These are phyloP conservation scores for Lepus europaeus DNA, from an alignment of 2,113 vertebrate species.

Conservation along the genomic window DNA sequence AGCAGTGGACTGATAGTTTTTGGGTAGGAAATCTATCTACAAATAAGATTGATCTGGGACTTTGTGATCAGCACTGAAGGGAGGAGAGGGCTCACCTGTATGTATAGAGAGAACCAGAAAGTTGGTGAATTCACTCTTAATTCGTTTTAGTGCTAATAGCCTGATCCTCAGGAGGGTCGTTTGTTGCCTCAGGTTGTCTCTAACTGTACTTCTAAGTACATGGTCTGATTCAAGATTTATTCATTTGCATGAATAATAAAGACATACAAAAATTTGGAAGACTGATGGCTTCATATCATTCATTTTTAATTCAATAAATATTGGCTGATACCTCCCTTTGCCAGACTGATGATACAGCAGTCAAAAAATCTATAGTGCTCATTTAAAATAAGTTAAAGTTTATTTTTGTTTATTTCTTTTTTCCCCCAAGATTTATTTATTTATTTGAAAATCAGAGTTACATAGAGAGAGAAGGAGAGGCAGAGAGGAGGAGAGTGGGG, in stretches of 20 bases:
- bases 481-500: no score
- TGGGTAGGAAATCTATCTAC: background rate
- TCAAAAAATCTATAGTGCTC: background rate
- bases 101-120: background rate
- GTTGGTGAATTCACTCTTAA: background rate
- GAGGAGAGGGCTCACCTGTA: background rate
- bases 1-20: background rate
- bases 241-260: slow-evolving; percentile 13
- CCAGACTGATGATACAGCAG: background rate
- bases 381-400: no score
- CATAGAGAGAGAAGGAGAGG: no score
- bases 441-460: no score
- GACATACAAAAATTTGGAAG: slow-evolving; percentile 8
- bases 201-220: background rate
- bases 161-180: background rate
- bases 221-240: background rate
- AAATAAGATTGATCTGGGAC: background rate
- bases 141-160: background rate
- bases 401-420: no score
- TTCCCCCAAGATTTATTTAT: no score
- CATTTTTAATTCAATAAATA: slow-evolving; percentile 29
- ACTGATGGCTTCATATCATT: background rate
- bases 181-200: background rate
- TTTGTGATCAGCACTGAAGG: background rate
- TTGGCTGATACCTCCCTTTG: background rate